phyloP scores from a whole-genome alignment of 2,888 invertebrate species.

The Lepidocyrtinus sp. region DNA sequence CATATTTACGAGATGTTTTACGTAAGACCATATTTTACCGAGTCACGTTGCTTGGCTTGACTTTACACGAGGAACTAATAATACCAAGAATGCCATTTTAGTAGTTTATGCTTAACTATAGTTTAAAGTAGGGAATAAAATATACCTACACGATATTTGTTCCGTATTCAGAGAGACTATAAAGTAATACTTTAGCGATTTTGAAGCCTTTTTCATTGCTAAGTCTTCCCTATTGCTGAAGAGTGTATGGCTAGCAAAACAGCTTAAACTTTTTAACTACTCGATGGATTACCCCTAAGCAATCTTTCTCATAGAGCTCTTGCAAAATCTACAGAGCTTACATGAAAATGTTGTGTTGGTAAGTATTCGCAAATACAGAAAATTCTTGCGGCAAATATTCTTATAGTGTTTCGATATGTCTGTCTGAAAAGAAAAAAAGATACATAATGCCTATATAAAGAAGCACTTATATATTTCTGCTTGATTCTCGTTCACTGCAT shows the following conservation, averaged over 20 bases:
- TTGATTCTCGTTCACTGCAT: too few relatives aligned
- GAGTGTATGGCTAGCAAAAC: background rate
- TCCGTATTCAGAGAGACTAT: background rate
- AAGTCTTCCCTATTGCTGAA: background rate
- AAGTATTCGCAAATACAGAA: background rate
- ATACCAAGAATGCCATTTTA: background rate
- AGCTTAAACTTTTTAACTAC: too few relatives aligned
- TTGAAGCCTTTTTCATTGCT: background rate
- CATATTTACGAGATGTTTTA: background rate
- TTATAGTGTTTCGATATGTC: too few relatives aligned
- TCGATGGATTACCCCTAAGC: too few relatives aligned
- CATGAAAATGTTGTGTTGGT: slow-evolving; percentile 3
- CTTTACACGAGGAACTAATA: background rate
- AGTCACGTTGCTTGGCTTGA: slow-evolving; percentile 1
- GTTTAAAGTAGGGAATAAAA: too few relatives aligned
- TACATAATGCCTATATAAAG: too few relatives aligned
- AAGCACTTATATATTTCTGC: too few relatives aligned
- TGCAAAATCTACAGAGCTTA: background rate
- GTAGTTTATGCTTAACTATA: too few relatives aligned
- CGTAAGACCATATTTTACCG: background rate
- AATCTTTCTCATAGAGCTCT: too few relatives aligned
- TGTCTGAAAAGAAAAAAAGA: too few relatives aligned
- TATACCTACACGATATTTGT: too few relatives aligned
- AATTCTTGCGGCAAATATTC: too few relatives aligned
- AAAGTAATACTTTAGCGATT: background rate